Base-by-base conservation (phyloP, 2,797 vertebrate species). In the Smutsia gigantea region DNA sequence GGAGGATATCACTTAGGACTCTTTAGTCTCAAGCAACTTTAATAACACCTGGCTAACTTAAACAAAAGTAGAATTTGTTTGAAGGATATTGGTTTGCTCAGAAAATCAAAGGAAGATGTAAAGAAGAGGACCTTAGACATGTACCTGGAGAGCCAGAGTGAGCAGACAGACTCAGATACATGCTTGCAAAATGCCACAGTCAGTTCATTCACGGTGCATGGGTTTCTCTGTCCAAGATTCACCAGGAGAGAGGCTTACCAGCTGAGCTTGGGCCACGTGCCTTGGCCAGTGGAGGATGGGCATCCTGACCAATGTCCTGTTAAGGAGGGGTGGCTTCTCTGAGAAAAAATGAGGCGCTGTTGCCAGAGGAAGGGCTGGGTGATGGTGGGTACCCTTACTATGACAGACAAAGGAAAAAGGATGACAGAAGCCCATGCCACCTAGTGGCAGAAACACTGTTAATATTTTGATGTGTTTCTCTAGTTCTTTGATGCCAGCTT, bases 1-100 rank as follows among this genome's bases (percentile, higher is more conserved):
- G 18, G 72, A 4, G 18, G 72, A 3, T 71, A 8, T 34, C 27
- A 23, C 53, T 59, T 46, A 39, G 42, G 69, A 53, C 42, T 34
- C 34, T 15, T 18, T 2, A 5, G 19, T 72, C 19, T 19, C n/a
- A 37, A 42, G 84, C 46, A 61, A 31, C 17, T 53, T 46, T 15
- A 63, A 31, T 12, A 37, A 69, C 14, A n/a, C 46, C 4, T 9
- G 1, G 18, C 61, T 61, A 37, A 69, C 42, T 23, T 75, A 42
- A 75, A 37, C 42, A 42, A 64, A 68, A 18, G 34, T 34, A 46
- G 51, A 13, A 25, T 59, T 39, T 57, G 12, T 63, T 55, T 69
- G 78, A 55, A 64, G 4, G 27, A 39, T 51, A 37, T 71, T 93
- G 79, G 31, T 71, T 93, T 84, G 46, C 78, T 46, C 14, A 83